Evolutionary conservation across 2,797 vertebrate genomes (phyloP), one percentile per base, ranked within the genome.

Genomic region (Falco concolor): DNA sequence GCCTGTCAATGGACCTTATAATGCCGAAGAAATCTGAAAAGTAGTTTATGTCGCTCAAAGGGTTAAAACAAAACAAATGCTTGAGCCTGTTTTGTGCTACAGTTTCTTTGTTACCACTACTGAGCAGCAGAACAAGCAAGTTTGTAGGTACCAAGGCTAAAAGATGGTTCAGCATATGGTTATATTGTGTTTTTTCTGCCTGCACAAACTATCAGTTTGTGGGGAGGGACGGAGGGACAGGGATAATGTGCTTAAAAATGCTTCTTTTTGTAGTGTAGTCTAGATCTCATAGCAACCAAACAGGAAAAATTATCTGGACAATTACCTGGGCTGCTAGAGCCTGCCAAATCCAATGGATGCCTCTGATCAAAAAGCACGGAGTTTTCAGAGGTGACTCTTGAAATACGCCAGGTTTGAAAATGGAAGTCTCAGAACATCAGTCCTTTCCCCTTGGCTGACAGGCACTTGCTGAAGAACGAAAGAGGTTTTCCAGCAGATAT

Each of bases 401-500:
- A 93, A 92, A 94, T 52, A 81, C 1, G 7, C 40, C n/a, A 54
- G 72, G n/a, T 80, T 95, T 90, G 61, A 85, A 94, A 93, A 75
- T 12, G 57, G 44, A 82, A 89, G 64, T 42, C 65, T 96, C 40
- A 70, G 69, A 85, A 80, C 70, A 75, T 78, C 86, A 91, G 34
- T 69, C 83, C 54, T 73, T 90, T 92, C 60, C 70, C 68, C 42
- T 69, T 87, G 80, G 63, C 75, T 91, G 82, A 93, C 95, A 92
- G 65, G 70, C 54, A 75, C 52, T 81, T 74, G 83, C 81, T 90
- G 85, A 92, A 92, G 87, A 94, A 87, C 0, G 14, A 70, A 90
- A 85, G 45, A 90, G 44, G 60, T 47, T 95, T 96, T 93, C 75
- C 93, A 93, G 89, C 21, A 87, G 90, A 38, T 87, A 92, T 76